These are phyloP conservation scores for Sycophaga agraensis DNA, from an alignment of 1,140 invertebrate species.

Conservation along the genomic window DNA sequence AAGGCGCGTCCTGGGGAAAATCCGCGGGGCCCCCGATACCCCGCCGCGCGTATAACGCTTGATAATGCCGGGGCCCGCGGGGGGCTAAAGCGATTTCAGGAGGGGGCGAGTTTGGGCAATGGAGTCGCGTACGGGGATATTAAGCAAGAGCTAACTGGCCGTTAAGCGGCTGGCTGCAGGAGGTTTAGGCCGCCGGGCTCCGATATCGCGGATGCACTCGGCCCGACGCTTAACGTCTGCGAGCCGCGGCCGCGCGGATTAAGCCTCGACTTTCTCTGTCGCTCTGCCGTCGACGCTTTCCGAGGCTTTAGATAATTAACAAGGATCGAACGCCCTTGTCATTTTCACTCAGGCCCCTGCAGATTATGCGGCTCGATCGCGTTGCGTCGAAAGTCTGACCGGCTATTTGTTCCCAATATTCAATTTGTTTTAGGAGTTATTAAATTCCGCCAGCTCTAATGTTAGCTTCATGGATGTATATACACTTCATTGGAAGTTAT, in stretches of 20 bases:
- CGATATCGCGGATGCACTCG: conserved; percentile 8
- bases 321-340: neutral
- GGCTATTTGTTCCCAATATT: no score
- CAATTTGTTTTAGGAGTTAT: no score
- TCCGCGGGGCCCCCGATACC: conserved; percentile 37
- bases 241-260: no score
- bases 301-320: conserved; percentile 18
- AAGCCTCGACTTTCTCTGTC: neutral
- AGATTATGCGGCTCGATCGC: no score
- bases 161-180: neutral
- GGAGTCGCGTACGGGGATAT: conserved; percentile 10
- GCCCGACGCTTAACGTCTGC: neutral
- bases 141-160: conserved; percentile 19
- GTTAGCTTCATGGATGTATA: no score
- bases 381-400: no score
- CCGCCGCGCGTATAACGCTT: conserved; percentile 35
- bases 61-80: conserved; percentile 1
- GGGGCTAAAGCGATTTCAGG: conserved; percentile 15
- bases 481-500: no score
- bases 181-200: neutral
- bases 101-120: neutral
- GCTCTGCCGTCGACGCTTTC: neutral
- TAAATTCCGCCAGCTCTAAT: no score
- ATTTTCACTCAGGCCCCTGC: neutral
- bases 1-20: conserved; percentile 29